These are phyloP conservation scores for Euwallacea fornicatus DNA, from an alignment of 1,140 invertebrate species.

Conservation along the genomic window DNA sequence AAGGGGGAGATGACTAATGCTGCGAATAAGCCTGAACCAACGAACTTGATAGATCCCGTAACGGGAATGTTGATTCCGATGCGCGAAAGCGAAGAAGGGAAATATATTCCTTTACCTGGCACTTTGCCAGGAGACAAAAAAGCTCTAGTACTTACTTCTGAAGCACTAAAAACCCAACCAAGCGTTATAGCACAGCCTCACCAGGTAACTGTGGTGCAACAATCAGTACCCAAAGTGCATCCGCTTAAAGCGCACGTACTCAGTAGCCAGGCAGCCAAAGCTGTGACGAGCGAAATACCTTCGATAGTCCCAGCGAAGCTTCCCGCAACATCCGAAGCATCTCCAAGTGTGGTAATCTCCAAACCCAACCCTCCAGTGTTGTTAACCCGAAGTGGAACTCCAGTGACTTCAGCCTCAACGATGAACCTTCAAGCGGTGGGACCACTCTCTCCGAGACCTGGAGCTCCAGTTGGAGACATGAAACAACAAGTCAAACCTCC, in stretches of 20 bases:
- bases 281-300: slow-evolving; percentile 42
- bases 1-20: slow-evolving; percentile 46
- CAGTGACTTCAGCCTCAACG: slow-evolving; percentile 16
- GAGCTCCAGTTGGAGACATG: slow-evolving; percentile 33
- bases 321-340: not conserved
- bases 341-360: not conserved
- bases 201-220: slow-evolving; percentile 35
- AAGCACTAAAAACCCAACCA: slow-evolving; percentile 38
- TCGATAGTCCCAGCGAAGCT: slow-evolving; percentile 20
- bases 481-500: slow-evolving; percentile 48
- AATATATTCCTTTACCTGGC: slow-evolving; percentile 65
- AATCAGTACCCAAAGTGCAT: slow-evolving; percentile 51
- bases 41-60: slow-evolving; percentile 72
- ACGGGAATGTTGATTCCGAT: slow-evolving; percentile 74
- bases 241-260: slow-evolving; percentile 61
- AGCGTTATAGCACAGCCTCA: slow-evolving; percentile 38
- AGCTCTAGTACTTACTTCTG: slow-evolving; percentile 1
- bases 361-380: slow-evolving; percentile 26
- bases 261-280: slow-evolving; percentile 49
- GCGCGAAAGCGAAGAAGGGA: slow-evolving; percentile 72
- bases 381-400: slow-evolving; percentile 14
- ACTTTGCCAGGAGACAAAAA: slow-evolving; percentile 21
- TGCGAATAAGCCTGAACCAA: slow-evolving; percentile 56
- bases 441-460: slow-evolving; percentile 46
- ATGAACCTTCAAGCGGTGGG: slow-evolving; percentile 17